Evolutionary conservation across 1,140 invertebrate species (phyloP).

Genomic region (Doryteuthis pealeii): DNA sequence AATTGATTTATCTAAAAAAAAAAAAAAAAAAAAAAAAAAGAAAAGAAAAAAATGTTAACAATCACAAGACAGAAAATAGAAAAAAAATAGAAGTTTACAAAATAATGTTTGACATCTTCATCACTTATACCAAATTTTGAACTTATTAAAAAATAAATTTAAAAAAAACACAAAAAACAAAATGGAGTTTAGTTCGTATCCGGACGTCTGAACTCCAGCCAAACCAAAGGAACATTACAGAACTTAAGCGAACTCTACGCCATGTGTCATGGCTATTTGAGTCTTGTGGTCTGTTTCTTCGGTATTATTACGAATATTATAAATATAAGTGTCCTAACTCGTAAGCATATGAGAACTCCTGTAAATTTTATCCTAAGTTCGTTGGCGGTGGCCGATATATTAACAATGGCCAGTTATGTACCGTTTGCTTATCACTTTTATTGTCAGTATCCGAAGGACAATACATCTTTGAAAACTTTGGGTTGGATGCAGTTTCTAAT

Average conservation of each 20-base stretch:
- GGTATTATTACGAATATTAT: conserved; percentile 86
- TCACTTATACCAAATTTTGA: too few species aligned
- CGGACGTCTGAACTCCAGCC: conserved; percentile 14
- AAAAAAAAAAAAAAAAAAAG: too few species aligned
- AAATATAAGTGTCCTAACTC: conserved; percentile 85
- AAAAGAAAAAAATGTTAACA: too few species aligned
- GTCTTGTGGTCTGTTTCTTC: conserved; percentile 78
- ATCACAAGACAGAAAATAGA: too few species aligned
- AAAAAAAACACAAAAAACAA: too few species aligned
- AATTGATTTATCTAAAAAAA: too few species aligned
- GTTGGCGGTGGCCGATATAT: conserved; percentile 79
- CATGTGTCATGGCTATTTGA: conserved; percentile 70
- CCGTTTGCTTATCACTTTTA: conserved; percentile 74
- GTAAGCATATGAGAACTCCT: conserved; percentile 79
- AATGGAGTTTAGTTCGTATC: too few species aligned
- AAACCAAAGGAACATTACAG: conserved; percentile 21
- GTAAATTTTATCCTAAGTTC: conserved; percentile 84
- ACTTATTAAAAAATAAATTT: too few species aligned
- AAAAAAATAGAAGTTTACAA: too few species aligned
- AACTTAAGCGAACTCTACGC: conserved; percentile 51
- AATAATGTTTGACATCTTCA: too few species aligned
- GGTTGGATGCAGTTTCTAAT: conserved; percentile 51
- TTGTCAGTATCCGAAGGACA: conserved; percentile 25
- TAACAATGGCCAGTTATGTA: conserved; percentile 85
- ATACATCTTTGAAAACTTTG: conserved; percentile 25